Percentiles rank a stretch among this genome's conserved stretches.
phyloP scores from a whole-genome alignment of 2,113 vertebrate genomes.

The Oncorhynchus masou region DNA sequence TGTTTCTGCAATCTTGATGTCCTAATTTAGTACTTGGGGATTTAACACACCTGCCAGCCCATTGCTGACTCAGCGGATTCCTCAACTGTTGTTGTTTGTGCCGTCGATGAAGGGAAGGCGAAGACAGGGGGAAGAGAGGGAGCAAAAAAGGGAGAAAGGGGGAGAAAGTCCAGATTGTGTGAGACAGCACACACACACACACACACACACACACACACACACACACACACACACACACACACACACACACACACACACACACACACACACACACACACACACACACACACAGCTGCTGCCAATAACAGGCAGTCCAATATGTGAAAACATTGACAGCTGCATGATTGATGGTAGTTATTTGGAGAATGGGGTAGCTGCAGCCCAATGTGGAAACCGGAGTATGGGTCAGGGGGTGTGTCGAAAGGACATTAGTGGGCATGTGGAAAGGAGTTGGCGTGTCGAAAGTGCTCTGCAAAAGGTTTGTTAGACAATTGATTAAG shows the following conservation, averaged over 20 bases:
- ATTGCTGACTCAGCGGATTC: constrained; percentile 88
- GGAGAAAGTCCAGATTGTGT: constrained; percentile 52
- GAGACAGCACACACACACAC: constrained; percentile 49
- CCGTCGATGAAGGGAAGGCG: constrained; percentile 66
- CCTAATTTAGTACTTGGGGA: constrained; percentile 85
- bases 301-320: constrained; percentile 78
- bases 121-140: constrained; percentile 40
- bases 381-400: too few species aligned
- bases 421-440: too few species aligned
- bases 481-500: too few species aligned
- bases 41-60: constrained; percentile 89
- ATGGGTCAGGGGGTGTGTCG: constrained; percentile 75
- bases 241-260: constrained; percentile 55
- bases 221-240: constrained; percentile 54
- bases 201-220: constrained; percentile 48
- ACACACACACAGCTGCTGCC: constrained; percentile 68
- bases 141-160: constrained; percentile 1
- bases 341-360: constrained; percentile 93
- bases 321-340: constrained; percentile 81
- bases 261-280: constrained; percentile 55
- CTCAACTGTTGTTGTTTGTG: constrained; percentile 77
- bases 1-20: constrained; percentile 80
- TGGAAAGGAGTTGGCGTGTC: too few species aligned
- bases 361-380: constrained; percentile 32
- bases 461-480: too few species aligned